Percentiles rank a stretch among this genome's conserved stretches.
phyloP scores from a whole-genome alignment of 1,140 invertebrate genomes.

The Drosophila sulfurigaster region DNA sequence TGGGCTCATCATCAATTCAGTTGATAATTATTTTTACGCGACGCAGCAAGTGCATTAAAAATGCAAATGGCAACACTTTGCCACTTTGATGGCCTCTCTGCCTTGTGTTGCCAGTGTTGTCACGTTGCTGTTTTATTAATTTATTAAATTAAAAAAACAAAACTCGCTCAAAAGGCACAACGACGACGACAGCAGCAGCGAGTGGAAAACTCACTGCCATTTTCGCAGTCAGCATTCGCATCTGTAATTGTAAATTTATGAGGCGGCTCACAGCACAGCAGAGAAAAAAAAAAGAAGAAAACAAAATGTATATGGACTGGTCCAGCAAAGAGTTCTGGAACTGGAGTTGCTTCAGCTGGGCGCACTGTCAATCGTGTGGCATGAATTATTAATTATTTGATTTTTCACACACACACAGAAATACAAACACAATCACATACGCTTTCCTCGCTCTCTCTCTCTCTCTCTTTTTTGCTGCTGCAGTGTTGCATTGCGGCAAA shows the following conservation, averaged over 20 bases:
- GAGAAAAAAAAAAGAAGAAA: slow-evolving; percentile 26
- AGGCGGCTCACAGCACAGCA: slow-evolving; percentile 43
- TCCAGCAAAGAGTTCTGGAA: slow-evolving; percentile 51
- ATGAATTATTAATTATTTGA: slow-evolving; percentile 83
- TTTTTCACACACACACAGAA: slow-evolving; percentile 66
- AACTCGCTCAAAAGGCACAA: slow-evolving; percentile 17
- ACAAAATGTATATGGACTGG: slow-evolving; percentile 15
- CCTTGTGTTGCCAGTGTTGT: slow-evolving; percentile 68
- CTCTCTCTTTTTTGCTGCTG: neutral
- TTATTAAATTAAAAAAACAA: slow-evolving; percentile 77
- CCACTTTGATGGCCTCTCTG: slow-evolving; percentile 70
- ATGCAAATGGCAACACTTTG: slow-evolving; percentile 83
- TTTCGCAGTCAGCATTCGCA: slow-evolving; percentile 41
- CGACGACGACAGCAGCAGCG: slow-evolving; percentile 10
- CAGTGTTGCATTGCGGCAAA: slow-evolving; percentile 77
- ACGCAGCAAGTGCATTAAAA: slow-evolving; percentile 77
- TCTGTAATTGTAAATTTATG: slow-evolving; percentile 82
- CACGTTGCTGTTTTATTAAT: slow-evolving; percentile 82
- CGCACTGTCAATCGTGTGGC: slow-evolving; percentile 76
- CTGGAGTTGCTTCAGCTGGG: slow-evolving; percentile 43
- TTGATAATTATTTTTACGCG: slow-evolving; percentile 83
- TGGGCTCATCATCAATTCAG: slow-evolving; percentile 76
- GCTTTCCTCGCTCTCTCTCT: neutral
- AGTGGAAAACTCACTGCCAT: slow-evolving; percentile 17
- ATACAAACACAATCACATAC: slow-evolving; percentile 2